Base-by-base conservation (phyloP, 2,797 vertebrate species). In the Myotis vivesi region DNA sequence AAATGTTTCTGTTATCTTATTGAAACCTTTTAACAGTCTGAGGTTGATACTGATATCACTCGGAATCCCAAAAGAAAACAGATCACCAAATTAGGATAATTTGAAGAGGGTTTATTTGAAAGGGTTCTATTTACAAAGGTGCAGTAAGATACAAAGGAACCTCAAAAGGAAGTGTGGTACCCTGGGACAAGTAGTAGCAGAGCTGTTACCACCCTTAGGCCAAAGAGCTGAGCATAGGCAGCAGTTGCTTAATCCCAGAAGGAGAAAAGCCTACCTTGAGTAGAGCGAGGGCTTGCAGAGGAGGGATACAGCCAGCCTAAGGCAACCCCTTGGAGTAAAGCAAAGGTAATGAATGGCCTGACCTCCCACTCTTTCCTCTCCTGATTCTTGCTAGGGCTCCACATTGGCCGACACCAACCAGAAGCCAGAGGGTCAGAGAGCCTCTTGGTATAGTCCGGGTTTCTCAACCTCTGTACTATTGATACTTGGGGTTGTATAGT, bases 91-190 rank as follows among this genome's bases (percentile, higher is more conserved):
- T 79, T 51, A 17, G 33, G 17, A 55, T 57, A 68, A 25, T 36
- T 72, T 38, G 38, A 92, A 59, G 22, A 87, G 19, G 41, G 20
- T 79, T 87, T 91, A 33, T 85, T 96, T 93, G 88, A 94, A 94
- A 81, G 30, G 12, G 7, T 23, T 66, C 49, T 82, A 11, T 91
- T 77, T 80, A 46, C 30, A 94, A 51, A 87, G 72, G 23, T 75
- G 20, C 46, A 11, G 16, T 10, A 49, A 51, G 22, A 6, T 57
- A 11, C 5, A 51, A 57, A 94, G 41, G 10, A 36, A 41, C 16
- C 20, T 71, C 68, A 46, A 76, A 36, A 53, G 28, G 13, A 84
- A 25, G 28, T 41, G 17, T 36, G 46, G n/a, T 49, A 3, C 30
- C 28, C 7, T 30, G 23, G 64, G 28, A 3, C 36, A 11, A 25